Evolutionary conservation across 2,797 vertebrate genomes (phyloP).

Genomic region (Pogoniulus pusillus): DNA sequence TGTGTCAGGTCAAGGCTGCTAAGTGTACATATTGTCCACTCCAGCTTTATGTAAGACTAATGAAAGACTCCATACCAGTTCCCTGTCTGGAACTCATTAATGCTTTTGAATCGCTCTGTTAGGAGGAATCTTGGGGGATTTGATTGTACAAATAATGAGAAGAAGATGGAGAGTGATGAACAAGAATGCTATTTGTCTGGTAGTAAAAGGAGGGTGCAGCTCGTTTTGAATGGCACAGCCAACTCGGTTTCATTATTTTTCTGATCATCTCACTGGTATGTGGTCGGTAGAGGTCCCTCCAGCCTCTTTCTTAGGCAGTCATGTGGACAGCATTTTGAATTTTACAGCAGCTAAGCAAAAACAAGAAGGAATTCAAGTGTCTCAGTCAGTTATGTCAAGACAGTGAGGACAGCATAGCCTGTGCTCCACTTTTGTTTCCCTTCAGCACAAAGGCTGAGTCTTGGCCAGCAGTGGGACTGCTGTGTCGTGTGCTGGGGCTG

Average conservation of each 20-base stretch:
- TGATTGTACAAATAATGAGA: conserved; percentile 7
- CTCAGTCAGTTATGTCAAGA: conserved; percentile 37
- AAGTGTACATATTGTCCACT: background rate
- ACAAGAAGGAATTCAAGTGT: conserved; percentile 58
- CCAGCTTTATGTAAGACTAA: background rate
- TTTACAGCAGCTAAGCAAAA: conserved; percentile 58
- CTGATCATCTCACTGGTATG: background rate
- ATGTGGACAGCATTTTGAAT: conserved; percentile 37
- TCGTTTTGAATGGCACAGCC: conserved; percentile 13
- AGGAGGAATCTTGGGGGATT: background rate
- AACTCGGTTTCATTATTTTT: conserved; percentile 26
- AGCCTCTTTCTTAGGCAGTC: conserved; percentile 13
- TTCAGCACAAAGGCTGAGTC: conserved; percentile 22
- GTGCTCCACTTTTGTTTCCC: conserved; percentile 3
- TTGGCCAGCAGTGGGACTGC: background rate
- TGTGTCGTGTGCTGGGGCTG: background rate
- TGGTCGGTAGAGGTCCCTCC: conserved; percentile 4
- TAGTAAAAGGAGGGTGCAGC: background rate
- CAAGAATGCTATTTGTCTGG: conserved; percentile 1
- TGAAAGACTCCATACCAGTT: background rate
- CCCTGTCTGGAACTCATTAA: conserved; percentile 21
- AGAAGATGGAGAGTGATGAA: conserved; percentile 4
- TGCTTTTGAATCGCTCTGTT: background rate
- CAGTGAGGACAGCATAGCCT: conserved; percentile 14
- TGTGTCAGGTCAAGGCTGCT: background rate